Conservation (phyloP, 1,140 invertebrate genomes). For the Anastrepha obliqua region DNA sequence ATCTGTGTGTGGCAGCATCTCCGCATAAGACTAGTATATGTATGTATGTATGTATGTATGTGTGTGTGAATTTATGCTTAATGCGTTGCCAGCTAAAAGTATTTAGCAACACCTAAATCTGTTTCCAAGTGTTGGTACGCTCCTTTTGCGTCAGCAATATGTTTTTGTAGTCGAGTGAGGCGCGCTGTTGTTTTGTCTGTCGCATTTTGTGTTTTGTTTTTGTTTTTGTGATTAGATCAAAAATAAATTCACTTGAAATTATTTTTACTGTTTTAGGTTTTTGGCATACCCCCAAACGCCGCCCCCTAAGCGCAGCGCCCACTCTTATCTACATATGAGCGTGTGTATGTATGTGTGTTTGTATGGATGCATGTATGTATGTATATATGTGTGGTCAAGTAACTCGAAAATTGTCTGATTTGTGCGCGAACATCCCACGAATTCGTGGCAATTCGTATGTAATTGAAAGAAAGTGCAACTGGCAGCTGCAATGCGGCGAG, state of each 20-base stretch:
- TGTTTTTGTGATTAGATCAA: too few species aligned
- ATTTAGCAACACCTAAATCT: conserved; percentile 36
- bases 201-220: too few species aligned
- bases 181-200: too few species aligned
- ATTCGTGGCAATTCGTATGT: not conserved
- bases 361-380: not conserved
- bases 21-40: not conserved
- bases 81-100: not conserved
- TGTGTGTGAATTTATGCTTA: not conserved
- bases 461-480: conserved; percentile 33
- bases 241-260: conserved; percentile 39
- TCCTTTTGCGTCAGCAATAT: too few species aligned
- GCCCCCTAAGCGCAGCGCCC: not conserved
- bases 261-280: conserved; percentile 33
- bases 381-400: too few species aligned
- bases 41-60: not conserved
- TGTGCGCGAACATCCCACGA: conserved; percentile 39
- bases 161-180: too few species aligned
- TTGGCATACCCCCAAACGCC: conserved; percentile 41
- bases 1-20: too few species aligned
- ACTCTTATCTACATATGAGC: not conserved
- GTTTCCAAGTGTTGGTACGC: not conserved
- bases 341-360: not conserved
- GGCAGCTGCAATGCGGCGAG: not conserved
- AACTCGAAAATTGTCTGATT: not conserved